These are phyloP conservation scores for Tipula helvola DNA, from an alignment of 2,888 invertebrate species.

Conservation along the genomic window DNA sequence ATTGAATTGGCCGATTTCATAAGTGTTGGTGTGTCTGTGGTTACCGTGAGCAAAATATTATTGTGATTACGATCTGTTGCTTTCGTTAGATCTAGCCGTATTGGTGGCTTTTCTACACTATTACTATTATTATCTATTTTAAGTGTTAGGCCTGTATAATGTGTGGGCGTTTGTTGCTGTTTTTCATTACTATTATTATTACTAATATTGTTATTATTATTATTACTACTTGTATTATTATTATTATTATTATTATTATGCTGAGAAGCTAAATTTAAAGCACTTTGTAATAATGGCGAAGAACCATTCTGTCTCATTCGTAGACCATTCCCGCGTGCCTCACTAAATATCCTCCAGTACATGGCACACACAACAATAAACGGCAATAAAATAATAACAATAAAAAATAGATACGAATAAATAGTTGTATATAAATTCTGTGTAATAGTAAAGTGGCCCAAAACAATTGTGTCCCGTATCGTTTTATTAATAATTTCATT, in stretches of 20 bases:
- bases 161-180: conserved; percentile 9
- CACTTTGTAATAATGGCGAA: conserved; percentile 34
- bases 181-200: conserved; percentile 12
- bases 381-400: conserved; percentile 33
- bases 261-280: conserved; percentile 27
- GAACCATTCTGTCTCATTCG: conserved; percentile 36
- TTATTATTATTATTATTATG: not conserved
- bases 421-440: conserved; percentile 23
- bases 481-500: not conserved
- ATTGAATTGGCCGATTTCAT: conserved; percentile 22
- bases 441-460: conserved; percentile 5
- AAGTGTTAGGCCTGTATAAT: not conserved
- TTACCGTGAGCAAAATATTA: conserved; percentile 29
- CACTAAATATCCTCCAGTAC: conserved; percentile 37
- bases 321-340: conserved; percentile 34
- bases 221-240: not conserved
- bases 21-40: conserved; percentile 16
- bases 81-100: conserved; percentile 21
- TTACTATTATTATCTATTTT: conserved; percentile 8
- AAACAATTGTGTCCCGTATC: not conserved
- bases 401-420: conserved; percentile 31
- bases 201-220: conserved; percentile 5
- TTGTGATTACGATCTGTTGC: conserved; percentile 26
- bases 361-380: conserved; percentile 35
- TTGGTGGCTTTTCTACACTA: conserved; percentile 22